phyloP scores from a whole-genome alignment of 2,113 vertebrate genomes.

The Piaya cayana region DNA sequence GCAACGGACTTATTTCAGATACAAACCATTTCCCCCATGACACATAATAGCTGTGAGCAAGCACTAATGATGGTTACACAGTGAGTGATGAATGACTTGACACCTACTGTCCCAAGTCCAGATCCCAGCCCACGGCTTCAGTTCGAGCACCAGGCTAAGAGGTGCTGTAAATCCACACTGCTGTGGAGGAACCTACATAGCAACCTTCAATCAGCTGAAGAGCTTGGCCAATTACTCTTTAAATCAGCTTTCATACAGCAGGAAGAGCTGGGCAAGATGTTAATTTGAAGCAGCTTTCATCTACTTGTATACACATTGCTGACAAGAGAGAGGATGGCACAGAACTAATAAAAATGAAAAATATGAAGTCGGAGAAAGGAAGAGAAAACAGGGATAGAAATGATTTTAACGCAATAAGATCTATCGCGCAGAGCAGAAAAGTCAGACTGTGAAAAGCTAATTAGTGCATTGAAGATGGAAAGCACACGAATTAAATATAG shows the following conservation, averaged over 20 bases:
- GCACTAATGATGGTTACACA: background rate
- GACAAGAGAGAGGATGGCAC: background rate
- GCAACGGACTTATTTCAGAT: background rate
- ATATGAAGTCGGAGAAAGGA: background rate
- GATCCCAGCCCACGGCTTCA: background rate
- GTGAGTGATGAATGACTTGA: background rate
- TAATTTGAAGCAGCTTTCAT: background rate
- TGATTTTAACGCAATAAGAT: background rate
- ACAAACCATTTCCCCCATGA: background rate
- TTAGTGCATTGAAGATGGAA: constrained; percentile 39
- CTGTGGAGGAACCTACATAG: background rate
- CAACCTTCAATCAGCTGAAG: background rate
- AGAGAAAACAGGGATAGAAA: background rate
- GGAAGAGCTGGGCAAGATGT: background rate
- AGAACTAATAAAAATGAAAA: background rate
- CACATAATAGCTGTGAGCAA: background rate
- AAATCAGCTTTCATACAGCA: background rate
- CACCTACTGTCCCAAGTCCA: background rate
- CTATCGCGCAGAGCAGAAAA: background rate
- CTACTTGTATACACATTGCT: background rate
- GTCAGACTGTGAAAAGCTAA: constrained; percentile 46
- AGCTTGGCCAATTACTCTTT: background rate
- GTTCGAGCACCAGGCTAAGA: background rate
- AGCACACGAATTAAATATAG: background rate
- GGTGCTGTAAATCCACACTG: background rate